Percentiles rank a stretch among this genome's conserved stretches.
Evolutionary conservation across 2,888 invertebrate genomes (phyloP).

Genomic region (Hemistola chrysoprasaria): DNA sequence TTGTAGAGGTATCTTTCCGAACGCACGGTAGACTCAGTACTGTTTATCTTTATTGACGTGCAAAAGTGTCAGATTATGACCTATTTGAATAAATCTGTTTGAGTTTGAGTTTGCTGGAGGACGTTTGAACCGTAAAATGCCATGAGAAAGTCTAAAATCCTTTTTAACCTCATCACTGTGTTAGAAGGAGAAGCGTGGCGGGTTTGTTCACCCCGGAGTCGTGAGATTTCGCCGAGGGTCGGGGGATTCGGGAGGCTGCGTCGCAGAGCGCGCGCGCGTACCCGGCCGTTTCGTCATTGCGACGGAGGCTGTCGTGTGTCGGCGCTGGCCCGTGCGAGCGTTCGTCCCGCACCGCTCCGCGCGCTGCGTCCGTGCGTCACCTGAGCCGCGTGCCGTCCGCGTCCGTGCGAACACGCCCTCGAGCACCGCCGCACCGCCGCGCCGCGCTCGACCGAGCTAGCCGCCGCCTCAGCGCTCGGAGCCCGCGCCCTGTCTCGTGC

Average conservation of each 20-base stretch:
- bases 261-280: conserved; percentile 77
- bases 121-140: conserved; percentile 71
- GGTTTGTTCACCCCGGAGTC: conserved; percentile 77
- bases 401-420: conserved; percentile 43
- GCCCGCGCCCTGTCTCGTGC: conserved; percentile 37
- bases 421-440: conserved; percentile 27
- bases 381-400: conserved; percentile 41
- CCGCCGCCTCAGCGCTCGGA: conserved; percentile 30
- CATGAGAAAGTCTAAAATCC: conserved; percentile 75
- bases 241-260: conserved; percentile 72
- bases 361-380: conserved; percentile 49
- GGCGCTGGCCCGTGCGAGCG: conserved; percentile 76
- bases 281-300: conserved; percentile 81
- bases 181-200: conserved; percentile 76
- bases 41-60: no score
- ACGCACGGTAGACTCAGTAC: no score
- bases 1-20: no score
- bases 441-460: conserved; percentile 30
- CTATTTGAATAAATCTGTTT: no score
- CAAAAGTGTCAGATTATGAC: no score
- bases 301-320: conserved; percentile 80
- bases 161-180: conserved; percentile 76
- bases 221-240: conserved; percentile 63
- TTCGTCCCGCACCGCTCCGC: conserved; percentile 57
- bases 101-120: no score